Conservation (phyloP, 2,113 vertebrate genomes). For the Lepus europaeus region DNA sequence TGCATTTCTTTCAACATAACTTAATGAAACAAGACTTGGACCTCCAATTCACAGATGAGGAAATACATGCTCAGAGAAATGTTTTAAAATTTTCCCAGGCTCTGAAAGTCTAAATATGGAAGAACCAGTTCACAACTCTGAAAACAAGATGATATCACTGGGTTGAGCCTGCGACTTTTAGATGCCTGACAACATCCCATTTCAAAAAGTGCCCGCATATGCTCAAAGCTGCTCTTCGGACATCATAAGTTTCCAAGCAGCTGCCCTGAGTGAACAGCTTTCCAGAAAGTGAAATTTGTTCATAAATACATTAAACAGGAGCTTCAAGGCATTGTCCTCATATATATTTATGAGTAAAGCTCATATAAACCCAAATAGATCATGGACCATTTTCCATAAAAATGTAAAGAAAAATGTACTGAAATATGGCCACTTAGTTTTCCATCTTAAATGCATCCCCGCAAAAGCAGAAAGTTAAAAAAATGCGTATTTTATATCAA, state of each 20-base stretch:
- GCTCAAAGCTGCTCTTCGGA: not conserved
- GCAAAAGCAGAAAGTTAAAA: constrained; percentile 7
- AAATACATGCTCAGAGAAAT: not conserved
- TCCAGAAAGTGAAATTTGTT: constrained; percentile 46
- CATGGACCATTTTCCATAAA: constrained; percentile 37
- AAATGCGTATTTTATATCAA: not conserved
- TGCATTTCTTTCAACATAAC: not conserved
- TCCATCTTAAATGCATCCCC: constrained; percentile 7
- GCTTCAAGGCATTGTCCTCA: constrained; percentile 40
- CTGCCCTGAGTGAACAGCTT: not conserved
- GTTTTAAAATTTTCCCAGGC: not conserved
- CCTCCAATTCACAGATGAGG: not conserved
- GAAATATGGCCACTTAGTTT: not conserved
- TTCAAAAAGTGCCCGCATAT: not conserved
- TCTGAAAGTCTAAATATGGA: not conserved
- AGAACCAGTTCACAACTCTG: not conserved
- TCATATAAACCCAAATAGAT: constrained; percentile 11
- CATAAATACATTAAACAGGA: constrained; percentile 62
- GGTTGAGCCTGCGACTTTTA: not conserved
- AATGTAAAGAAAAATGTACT: not conserved
- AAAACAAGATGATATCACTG: not conserved
- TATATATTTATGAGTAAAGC: constrained; percentile 64
- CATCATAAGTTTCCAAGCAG: not conserved
- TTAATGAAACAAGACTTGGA: not conserved
- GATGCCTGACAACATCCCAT: not conserved